Base-by-base conservation (phyloP, 2,888 invertebrate genomes). In the Ellobium chinense region DNA sequence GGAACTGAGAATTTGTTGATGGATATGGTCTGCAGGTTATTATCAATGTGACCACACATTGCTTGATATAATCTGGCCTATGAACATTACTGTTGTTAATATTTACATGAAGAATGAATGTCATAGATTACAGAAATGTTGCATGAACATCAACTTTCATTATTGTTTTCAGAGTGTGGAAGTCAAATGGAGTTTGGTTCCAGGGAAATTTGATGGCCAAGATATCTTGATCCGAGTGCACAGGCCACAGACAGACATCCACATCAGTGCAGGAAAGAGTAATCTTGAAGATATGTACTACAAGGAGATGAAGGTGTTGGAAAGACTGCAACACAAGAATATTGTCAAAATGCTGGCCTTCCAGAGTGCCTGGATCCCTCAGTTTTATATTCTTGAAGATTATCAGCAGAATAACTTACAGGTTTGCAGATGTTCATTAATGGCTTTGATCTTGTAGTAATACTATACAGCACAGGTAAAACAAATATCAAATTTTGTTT, bases 381-480 rank as follows among this genome's bases (percentile, higher is more conserved):
- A 60, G 69, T 81, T 84, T 63, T 84, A 78, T 63, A 54, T 84
- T 70, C 70, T 81, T 2, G 84, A 84, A 36, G 78, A 84, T 60
- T 80, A 84, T 62, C 24, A 36, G 1, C 37, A 66, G 37, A 54
- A 12, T 0, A 76, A 80, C 58, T 70, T 80, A 24, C 65, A 70
- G 73, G 62, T 78, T n/a, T n/a, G n/a, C n/a, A n/a, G n/a, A n/a
- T n/a, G n/a, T n/a, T n/a, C n/a, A n/a, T n/a, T n/a, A n/a, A n/a
- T n/a, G n/a, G n/a, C n/a, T n/a, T n/a, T n/a, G n/a, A n/a, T n/a
- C n/a, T n/a, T n/a, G n/a, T n/a, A n/a, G n/a, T n/a, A n/a, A n/a
- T n/a, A n/a, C n/a, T n/a, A n/a, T n/a, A n/a, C n/a, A n/a, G n/a
- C n/a, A n/a, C n/a, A n/a, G n/a, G n/a, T n/a, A n/a, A n/a, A n/a